Evolutionary conservation across 2,888 invertebrate genomes (phyloP), one percentile per base, ranked within the genome.

Genomic region (Watsonalla binaria): DNA sequence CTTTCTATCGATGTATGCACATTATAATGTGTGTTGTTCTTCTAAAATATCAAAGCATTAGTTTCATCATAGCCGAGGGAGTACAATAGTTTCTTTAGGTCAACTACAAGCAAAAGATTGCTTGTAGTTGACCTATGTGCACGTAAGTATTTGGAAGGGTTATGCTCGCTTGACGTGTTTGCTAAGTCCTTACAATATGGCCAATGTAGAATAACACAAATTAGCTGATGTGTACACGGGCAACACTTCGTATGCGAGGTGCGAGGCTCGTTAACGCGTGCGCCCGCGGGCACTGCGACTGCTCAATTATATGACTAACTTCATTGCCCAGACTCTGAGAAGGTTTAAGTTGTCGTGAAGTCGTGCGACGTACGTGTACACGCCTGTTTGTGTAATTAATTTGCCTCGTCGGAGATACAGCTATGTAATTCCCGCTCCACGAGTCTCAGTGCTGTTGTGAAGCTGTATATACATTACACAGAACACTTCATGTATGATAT

Each of bases 251-350:
- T 83, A 86, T 85, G 82, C 84, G 74, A 78, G 76, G 72, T 75
- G 78, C 66, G 82, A 75, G 60, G 60, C 82, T 84, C 81, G 83
- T 84, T 83, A 84, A 76, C 70, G 61, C 66, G 66, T 65, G 71
- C 66, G 72, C 79, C 82, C 83, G 72, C 75, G 73, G 82, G 79
- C 78, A 78, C 77, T 73, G 76, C 76, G 78, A 76, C 79, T 76
- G 78, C 80, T 82, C 84, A 84, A 84, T 87, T 86, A 87, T 42
- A 42, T 82, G 74, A 78, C 80, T 82, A 85, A 86, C 83, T 82
- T 82, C 80, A 80, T 86, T 84, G 78, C 78, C 76, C 74, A 72
- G 72, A 74, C 70, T 76, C 76, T 66, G 76, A 75, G 76, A 74
- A 77, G 74, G 72, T 73, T 71, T 67, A 70, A 77, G 69, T 72